Evolutionary conservation across 2,797 vertebrate species (phyloP).

Genomic region (Pangasius sanitwongsei): DNA sequence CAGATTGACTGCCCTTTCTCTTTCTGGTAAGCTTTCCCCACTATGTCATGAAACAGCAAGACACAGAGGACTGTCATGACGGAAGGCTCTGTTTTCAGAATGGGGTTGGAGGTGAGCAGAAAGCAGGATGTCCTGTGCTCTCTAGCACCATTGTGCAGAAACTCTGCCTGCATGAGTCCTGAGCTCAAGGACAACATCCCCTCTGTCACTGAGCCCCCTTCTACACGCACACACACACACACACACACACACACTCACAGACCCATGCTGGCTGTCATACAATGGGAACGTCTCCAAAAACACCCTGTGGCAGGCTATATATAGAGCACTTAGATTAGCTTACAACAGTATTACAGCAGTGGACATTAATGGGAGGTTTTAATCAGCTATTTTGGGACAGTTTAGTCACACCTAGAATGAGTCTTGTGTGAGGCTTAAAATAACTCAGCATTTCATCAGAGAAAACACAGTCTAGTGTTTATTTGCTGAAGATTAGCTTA

Average conservation of each 20-base stretch:
- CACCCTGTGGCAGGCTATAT: slow-evolving; percentile 36
- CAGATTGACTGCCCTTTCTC: not conserved
- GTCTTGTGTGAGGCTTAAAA: not conserved
- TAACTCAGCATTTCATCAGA: slow-evolving; percentile 7
- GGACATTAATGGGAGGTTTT: slow-evolving; percentile 1
- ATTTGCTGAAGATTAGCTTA: not conserved
- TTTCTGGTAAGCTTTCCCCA: not conserved
- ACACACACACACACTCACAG: not conserved
- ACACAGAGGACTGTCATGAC: slow-evolving; percentile 20
- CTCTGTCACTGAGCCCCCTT: slow-evolving; percentile 27
- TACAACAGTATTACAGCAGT: slow-evolving; percentile 3
- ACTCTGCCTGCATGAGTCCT: slow-evolving; percentile 42
- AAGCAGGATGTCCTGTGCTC: slow-evolving; percentile 63
- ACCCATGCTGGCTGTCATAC: slow-evolving; percentile 13
- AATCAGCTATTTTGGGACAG: slow-evolving; percentile 28
- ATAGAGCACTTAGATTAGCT: slow-evolving; percentile 38
- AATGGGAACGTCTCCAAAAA: slow-evolving; percentile 45
- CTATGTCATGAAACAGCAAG: not conserved
- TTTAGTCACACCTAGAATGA: slow-evolving; percentile 16
- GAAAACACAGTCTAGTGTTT: not conserved
- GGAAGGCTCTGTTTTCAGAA: slow-evolving; percentile 42
- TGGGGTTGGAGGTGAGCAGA: slow-evolving; percentile 33
- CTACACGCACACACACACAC: not conserved
- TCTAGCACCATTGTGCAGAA: slow-evolving; percentile 52
- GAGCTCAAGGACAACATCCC: slow-evolving; percentile 57